Base-by-base conservation (phyloP, 2,888 invertebrate species). In the Eurytoma adleriae region DNA sequence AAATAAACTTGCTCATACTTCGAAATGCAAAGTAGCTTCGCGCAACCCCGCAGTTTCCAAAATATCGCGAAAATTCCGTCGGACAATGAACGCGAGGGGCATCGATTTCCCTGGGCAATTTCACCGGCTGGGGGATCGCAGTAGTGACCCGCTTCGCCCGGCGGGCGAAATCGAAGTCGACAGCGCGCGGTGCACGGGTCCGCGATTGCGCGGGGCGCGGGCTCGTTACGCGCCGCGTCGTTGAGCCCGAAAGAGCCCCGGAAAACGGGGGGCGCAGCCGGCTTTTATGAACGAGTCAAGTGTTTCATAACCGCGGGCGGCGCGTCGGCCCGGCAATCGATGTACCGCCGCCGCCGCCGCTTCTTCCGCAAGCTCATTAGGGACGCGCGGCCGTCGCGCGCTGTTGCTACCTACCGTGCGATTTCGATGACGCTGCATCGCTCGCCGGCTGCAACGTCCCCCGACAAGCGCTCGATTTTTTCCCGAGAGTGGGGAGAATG, bases 201-300 rank as follows among this genome's bases (percentile, higher is more conserved):
- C 50, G 50, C 12, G 14, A 50, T 14, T 50, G 12, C 50, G 50
- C 50, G 1, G 16, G 1, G 7, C n/a, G 3, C 14, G 14, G 16
- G 3, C 54, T 13, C 54, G 14, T 40, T 40, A 40, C 54, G 54
- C 54, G 54, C 57, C 18, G 40, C 73, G 52, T 64, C 62, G 30
- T 54, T 54, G 72, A 62, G 62, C 72, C 20, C 16, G 20, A 18
- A 30, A 18, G 27, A n/a, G 40, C 40, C 40, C 40, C 0, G 40
- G 40, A 40, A 40, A 3, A 40, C 40, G 16, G 0, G 59, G 18
- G 40, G 54, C 40, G 40, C 40, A 40, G 40, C 40, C 40, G 40
- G 40, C 40, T 40, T 40, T 40, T 40, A 70, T 64, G 62, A 70
- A 48, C 56, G 56, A 77, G 77, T 77, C 70, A 70, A 77, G 77